These are phyloP conservation scores for Acropternis orthonyx DNA, from an alignment of 2,797 vertebrate genomes.

Conservation along the genomic window DNA sequence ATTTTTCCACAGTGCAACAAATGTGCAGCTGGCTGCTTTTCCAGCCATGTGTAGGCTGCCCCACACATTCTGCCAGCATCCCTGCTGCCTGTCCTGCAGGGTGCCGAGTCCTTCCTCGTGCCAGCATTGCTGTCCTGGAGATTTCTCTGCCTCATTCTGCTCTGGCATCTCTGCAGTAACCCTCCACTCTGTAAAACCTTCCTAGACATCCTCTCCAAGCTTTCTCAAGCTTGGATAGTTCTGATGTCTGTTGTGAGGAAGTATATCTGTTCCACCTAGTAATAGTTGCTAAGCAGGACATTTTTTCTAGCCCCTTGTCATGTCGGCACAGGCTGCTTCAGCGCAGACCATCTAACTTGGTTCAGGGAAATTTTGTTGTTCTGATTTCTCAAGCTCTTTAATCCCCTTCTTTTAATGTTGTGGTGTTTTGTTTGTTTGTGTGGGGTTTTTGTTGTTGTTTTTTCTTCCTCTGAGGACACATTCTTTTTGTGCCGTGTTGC, in stretches of 20 bases:
- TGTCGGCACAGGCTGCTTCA: not conserved
- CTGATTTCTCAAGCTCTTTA: not conserved
- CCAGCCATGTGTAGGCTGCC: not conserved
- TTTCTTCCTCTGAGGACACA: not conserved
- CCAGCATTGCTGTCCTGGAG: not conserved
- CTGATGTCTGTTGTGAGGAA: constrained; percentile 28
- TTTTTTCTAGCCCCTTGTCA: not conserved
- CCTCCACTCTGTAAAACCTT: not conserved
- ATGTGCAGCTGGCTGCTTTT: not conserved
- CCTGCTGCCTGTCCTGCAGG: not conserved
- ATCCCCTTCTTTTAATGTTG: not conserved
- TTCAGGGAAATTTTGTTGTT: not conserved
- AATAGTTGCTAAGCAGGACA: constrained; percentile 49
- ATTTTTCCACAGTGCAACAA: not conserved
- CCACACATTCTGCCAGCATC: not conserved
- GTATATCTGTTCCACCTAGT: constrained; percentile 50
- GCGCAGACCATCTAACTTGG: not conserved
- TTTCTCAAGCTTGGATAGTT: not conserved
- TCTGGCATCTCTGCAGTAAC: not conserved
- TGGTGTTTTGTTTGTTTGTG: not conserved
- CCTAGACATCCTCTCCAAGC: not conserved
- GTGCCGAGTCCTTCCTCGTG: not conserved
- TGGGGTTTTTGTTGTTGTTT: not conserved
- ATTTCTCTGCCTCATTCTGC: not conserved
- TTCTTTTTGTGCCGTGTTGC: accelerated